A percentile compares a stretch with the other conserved stretches of the same genome.
Evolutionary conservation across 2,888 invertebrate species (phyloP).

Genomic region (Machimus atricapillus): DNA sequence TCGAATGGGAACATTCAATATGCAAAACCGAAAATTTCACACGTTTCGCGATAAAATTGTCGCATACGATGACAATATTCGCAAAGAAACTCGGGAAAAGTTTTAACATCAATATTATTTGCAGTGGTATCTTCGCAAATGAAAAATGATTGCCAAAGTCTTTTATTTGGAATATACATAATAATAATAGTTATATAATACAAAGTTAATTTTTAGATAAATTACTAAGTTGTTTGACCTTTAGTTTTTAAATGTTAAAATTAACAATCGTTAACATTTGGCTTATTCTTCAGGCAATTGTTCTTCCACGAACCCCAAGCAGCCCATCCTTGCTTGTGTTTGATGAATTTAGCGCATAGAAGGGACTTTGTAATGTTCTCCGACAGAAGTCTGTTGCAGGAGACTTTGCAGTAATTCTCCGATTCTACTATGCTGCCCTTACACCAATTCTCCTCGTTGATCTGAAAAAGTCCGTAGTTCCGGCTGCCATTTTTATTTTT

Average conservation of each 20-base stretch:
- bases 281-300: conserved; percentile 42
- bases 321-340: conserved; percentile 46
- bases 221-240: too few relatives aligned
- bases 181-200: too few relatives aligned
- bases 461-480: conserved; percentile 62
- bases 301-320: conserved; percentile 51
- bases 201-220: too few relatives aligned
- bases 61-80: too few relatives aligned
- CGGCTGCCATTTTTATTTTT: conserved; percentile 63
- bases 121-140: too few relatives aligned
- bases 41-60: too few relatives aligned
- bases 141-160: too few relatives aligned
- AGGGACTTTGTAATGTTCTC: conserved; percentile 55
- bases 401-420: conserved; percentile 56
- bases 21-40: too few relatives aligned
- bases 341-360: conserved; percentile 49
- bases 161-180: too few relatives aligned
- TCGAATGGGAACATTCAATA: too few relatives aligned
- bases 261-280: neutral
- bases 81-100: too few relatives aligned
- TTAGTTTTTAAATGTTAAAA: neutral
- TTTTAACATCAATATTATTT: too few relatives aligned
- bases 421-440: conserved; percentile 48
- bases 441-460: conserved; percentile 61
- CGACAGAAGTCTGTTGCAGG: conserved; percentile 54